A percentile compares a stretch with the other conserved stretches of the same genome.
phyloP scores from a whole-genome alignment of 2,888 invertebrate species.

The Notodonta ziczac region DNA sequence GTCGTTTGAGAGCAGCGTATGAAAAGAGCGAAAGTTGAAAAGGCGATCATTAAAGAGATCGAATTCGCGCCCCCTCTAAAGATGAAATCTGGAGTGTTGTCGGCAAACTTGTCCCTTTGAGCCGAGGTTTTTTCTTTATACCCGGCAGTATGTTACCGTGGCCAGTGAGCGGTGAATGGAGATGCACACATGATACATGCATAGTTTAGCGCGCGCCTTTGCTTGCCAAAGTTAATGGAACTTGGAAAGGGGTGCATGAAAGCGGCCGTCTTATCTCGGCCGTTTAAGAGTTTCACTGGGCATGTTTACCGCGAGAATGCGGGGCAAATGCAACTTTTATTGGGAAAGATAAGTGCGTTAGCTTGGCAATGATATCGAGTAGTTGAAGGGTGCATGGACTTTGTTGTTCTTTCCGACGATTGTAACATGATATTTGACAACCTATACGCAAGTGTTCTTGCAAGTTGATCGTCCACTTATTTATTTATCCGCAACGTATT shows the following conservation, averaged over 20 bases:
- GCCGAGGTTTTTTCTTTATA: slow-evolving; percentile 42
- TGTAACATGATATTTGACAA: background rate
- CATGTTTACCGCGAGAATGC: slow-evolving; percentile 48
- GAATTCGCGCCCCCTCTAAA: slow-evolving; percentile 64
- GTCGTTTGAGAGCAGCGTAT: slow-evolving; percentile 6
- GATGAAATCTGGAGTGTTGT: slow-evolving; percentile 62
- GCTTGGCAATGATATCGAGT: slow-evolving; percentile 12
- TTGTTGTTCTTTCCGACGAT: background rate
- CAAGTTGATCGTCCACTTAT: too few species aligned
- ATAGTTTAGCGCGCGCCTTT: slow-evolving; percentile 69
- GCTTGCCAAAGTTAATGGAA: slow-evolving; percentile 80
- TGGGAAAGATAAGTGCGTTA: slow-evolving; percentile 45
- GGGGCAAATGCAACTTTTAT: slow-evolving; percentile 35
- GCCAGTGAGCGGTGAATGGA: slow-evolving; percentile 69
- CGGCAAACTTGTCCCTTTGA: slow-evolving; percentile 62
- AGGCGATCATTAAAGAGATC: slow-evolving; percentile 57
- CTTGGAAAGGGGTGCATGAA: slow-evolving; percentile 62
- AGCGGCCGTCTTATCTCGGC: slow-evolving; percentile 64
- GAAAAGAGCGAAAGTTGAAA: slow-evolving; percentile 29
- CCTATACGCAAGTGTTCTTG: too few species aligned
- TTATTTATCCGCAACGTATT: too few species aligned
- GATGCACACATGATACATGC: slow-evolving; percentile 80
- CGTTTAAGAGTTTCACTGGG: slow-evolving; percentile 57
- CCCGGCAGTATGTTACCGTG: slow-evolving; percentile 35
- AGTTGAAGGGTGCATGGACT: too few species aligned